These are phyloP conservation scores for Speoplatyrhinus poulsoni DNA, from an alignment of 2,113 vertebrate genomes.

Conservation along the genomic window DNA sequence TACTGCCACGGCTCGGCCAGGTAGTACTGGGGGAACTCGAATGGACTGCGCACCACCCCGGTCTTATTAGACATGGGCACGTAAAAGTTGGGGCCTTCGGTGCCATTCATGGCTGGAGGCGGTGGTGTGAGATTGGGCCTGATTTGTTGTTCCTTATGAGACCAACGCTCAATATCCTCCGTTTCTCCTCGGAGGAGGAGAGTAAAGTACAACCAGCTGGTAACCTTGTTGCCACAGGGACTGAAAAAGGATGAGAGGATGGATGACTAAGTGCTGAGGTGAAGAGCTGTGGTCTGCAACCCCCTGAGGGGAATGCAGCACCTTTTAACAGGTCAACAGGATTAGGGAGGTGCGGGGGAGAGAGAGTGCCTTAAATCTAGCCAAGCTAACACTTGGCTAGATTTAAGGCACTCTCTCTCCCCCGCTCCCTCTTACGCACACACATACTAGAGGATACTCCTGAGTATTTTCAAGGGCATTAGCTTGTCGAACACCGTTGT, in stretches of 20 bases:
- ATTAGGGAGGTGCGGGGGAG: slow-evolving; percentile 71
- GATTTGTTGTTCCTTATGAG: slow-evolving; percentile 12
- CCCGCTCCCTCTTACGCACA: neutral
- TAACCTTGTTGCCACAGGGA: slow-evolving; percentile 23
- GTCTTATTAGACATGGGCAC: slow-evolving; percentile 94
- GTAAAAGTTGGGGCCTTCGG: slow-evolving; percentile 94
- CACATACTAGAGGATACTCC: neutral
- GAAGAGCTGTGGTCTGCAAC: slow-evolving; percentile 32
- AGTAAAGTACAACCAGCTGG: slow-evolving; percentile 6
- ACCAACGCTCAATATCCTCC: neutral
- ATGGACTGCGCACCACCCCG: slow-evolving; percentile 91
- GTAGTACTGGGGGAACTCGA: slow-evolving; percentile 93
- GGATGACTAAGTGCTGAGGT: slow-evolving; percentile 23
- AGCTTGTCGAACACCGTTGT: slow-evolving; percentile 38
- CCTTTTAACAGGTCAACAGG: slow-evolving; percentile 81
- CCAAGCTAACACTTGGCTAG: slow-evolving; percentile 77
- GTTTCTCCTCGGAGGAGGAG: slow-evolving; percentile 17
- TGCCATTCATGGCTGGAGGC: slow-evolving; percentile 88
- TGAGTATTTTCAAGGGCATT: slow-evolving; percentile 47
- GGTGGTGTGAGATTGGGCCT: neutral
- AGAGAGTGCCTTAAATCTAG: slow-evolving; percentile 70
- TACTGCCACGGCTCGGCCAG: slow-evolving; percentile 95
- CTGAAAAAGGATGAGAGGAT: slow-evolving; percentile 27
- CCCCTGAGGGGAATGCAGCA: slow-evolving; percentile 22
- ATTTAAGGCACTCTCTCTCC: slow-evolving; percentile 65